Percentiles rank a stretch among this genome's conserved stretches.
Evolutionary conservation across 53 echinoderm and acorn worm species (phyloP).

Genomic region (Patiria pectinifera): DNA sequence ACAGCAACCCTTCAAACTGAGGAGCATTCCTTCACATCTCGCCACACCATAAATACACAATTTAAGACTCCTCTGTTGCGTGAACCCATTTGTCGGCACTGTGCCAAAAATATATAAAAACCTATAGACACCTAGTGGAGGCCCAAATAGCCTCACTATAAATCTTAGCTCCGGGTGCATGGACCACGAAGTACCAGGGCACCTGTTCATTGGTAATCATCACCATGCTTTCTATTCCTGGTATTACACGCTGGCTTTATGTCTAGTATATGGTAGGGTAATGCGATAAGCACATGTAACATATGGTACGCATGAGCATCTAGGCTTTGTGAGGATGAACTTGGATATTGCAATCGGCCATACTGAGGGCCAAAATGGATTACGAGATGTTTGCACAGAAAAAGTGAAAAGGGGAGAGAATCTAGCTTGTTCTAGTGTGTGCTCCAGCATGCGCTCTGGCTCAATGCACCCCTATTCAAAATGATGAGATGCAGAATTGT

Average conservation of each 20-base stretch:
- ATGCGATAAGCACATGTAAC: conserved; percentile 8
- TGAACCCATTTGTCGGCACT: conserved; percentile 18
- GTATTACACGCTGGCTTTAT: neutral
- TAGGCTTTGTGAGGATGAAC: neutral
- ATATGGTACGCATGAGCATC: neutral
- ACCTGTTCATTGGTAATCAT: conserved; percentile 24
- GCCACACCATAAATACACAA: neutral
- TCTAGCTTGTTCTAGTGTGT: too few species aligned
- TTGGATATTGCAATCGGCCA: neutral
- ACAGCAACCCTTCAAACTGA: neutral
- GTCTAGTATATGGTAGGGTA: neutral
- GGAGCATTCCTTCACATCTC: conserved; percentile 2
- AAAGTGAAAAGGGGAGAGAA: neutral
- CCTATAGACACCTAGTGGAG: neutral
- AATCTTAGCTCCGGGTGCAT: neutral
- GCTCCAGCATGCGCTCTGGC: too few species aligned
- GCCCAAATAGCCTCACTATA: neutral
- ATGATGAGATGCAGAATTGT: too few species aligned
- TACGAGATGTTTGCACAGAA: neutral
- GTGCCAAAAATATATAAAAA: conserved; percentile 1
- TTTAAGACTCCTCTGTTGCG: conserved; percentile 1
- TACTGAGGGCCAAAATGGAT: neutral
- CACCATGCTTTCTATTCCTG: neutral
- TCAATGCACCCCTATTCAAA: too few species aligned
- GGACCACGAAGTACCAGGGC: neutral